Conservation (phyloP, 2,113 vertebrate genomes). For the Lepus timidus region DNA sequence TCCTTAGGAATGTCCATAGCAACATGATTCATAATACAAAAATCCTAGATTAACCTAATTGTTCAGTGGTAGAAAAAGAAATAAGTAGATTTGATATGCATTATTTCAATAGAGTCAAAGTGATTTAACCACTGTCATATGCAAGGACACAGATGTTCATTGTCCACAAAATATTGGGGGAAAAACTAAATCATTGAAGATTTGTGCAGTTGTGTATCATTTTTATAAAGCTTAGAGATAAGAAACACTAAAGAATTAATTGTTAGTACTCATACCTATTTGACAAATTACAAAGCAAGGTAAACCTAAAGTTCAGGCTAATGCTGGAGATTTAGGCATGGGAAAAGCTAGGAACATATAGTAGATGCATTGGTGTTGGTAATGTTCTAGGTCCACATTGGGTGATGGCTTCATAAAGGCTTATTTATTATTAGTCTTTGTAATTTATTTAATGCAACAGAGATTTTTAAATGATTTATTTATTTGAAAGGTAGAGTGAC, state of each 20-base stretch:
- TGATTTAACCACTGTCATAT: constrained; percentile 21
- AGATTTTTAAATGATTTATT: neutral
- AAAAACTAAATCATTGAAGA: constrained; percentile 19
- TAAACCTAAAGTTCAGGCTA: constrained; percentile 7
- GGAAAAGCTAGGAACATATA: neutral
- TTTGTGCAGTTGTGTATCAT: neutral
- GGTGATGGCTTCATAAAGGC: neutral
- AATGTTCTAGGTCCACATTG: neutral
- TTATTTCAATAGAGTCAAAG: constrained; percentile 11
- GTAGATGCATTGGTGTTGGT: neutral
- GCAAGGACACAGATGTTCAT: constrained; percentile 3
- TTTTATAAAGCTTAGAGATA: constrained; percentile 54
- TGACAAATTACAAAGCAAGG: neutral
- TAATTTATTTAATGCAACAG: neutral
- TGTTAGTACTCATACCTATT: neutral
- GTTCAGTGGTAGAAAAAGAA: neutral
- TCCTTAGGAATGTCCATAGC: neutral
- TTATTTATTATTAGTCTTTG: constrained; percentile 52
- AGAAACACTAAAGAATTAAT: neutral
- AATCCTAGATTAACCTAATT: constrained; percentile 8
- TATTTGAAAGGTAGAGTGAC: too few relatives aligned
- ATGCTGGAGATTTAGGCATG: neutral
- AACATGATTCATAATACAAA: constrained; percentile 40
- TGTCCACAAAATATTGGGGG: constrained; percentile 17
- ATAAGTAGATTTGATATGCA: neutral